Percentiles rank a stretch among this genome's conserved stretches.
Conservation (phyloP, 2,888 invertebrate species). For the Himalopsyche japonica region DNA sequence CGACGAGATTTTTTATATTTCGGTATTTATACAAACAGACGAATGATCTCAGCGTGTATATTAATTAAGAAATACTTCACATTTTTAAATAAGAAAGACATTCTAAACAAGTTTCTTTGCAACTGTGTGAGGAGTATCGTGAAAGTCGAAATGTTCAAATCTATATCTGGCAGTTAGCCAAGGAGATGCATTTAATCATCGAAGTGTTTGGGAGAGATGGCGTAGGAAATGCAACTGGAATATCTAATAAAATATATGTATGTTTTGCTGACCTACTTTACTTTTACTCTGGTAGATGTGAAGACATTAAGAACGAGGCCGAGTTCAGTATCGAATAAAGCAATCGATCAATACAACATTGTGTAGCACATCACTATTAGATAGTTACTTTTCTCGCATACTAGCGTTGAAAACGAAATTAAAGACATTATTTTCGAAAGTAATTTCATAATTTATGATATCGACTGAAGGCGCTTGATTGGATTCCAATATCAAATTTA, state of each 20-base stretch:
- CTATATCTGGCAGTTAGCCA: neutral
- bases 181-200: neutral
- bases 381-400: too few relatives aligned
- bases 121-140: neutral
- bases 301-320: neutral
- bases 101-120: neutral
- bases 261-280: conserved; percentile 20
- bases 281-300: neutral
- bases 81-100: neutral
- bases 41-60: neutral
- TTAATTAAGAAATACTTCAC: neutral
- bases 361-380: too few relatives aligned
- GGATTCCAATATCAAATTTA: too few relatives aligned
- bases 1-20: too few relatives aligned
- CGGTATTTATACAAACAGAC: neutral
- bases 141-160: neutral
- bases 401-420: too few relatives aligned
- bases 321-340: neutral
- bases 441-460: too few relatives aligned
- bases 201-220: neutral
- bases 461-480: too few relatives aligned
- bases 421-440: too few relatives aligned
- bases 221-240: conserved; percentile 5
- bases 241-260: conserved; percentile 15
- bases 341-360: neutral